phyloP scores from a whole-genome alignment of 35 echinoderm and acorn worm genomes.

The Strongylocentrotus purpuratus region DNA sequence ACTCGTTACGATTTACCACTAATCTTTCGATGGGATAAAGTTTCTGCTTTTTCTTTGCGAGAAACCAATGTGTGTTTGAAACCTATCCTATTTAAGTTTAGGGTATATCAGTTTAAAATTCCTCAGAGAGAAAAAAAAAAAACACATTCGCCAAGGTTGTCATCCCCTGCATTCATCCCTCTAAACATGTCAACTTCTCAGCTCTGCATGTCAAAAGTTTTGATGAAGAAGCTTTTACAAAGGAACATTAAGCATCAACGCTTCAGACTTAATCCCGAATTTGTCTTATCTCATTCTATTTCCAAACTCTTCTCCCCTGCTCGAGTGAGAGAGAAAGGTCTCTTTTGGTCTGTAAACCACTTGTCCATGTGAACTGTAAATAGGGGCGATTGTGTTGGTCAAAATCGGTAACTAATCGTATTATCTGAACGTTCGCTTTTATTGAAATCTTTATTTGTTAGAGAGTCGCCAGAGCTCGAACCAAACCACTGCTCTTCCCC shows the following conservation, averaged over 20 bases:
- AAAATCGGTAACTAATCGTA: conserved; percentile 21
- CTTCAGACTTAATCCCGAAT: background rate
- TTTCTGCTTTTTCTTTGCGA: background rate
- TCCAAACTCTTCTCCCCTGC: background rate
- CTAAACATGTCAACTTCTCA: background rate
- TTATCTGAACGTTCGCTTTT: background rate
- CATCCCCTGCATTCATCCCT: background rate
- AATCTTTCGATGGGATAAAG: background rate
- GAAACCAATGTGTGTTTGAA: background rate
- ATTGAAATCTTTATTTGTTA: conserved; percentile 24
- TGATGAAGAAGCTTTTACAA: background rate
- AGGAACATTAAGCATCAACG: background rate
- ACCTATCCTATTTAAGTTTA: too few species aligned
- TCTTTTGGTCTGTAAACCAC: background rate
- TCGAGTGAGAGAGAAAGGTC: background rate
- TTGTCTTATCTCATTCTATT: background rate
- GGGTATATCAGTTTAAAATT: background rate
- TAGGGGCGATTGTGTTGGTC: background rate
- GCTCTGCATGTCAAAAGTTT: background rate
- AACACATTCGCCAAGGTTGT: background rate
- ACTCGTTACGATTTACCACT: background rate
- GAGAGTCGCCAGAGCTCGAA: background rate
- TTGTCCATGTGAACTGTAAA: conserved; percentile 44
- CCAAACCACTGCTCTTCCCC: background rate
- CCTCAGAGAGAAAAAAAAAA: background rate